A percentile compares a stretch with the other conserved stretches of the same genome.
Evolutionary conservation across 2,888 invertebrate species (phyloP).

Genomic region (Arenicola marina): DNA sequence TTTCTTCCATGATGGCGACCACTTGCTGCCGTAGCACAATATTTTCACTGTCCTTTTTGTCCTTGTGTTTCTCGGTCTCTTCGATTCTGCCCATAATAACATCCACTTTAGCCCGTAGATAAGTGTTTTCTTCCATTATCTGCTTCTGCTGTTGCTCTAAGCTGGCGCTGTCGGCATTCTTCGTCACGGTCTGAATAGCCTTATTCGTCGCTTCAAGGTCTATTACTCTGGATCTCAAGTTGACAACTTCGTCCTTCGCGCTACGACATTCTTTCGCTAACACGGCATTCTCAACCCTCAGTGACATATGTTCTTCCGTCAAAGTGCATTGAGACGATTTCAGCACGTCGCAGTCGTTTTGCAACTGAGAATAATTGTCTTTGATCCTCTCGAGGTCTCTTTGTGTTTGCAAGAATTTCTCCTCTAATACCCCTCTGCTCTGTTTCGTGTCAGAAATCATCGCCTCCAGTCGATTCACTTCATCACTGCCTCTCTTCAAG

Average conservation of each 20-base stretch:
- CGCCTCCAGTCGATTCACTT: not conserved
- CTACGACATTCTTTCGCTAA: not conserved
- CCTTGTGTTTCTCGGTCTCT: not conserved
- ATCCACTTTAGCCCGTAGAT: not conserved
- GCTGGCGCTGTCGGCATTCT: not conserved
- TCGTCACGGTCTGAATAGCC: not conserved
- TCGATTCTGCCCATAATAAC: not conserved
- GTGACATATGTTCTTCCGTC: not conserved
- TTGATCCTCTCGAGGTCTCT: not conserved
- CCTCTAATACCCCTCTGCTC: not conserved
- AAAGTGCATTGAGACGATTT: not conserved
- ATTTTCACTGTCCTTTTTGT: conserved; percentile 1
- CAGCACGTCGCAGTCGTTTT: not conserved
- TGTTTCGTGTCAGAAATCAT: not conserved
- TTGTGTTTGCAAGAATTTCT: not conserved
- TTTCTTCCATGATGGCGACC: no score
- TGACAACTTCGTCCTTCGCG: not conserved
- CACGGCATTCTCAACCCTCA: not conserved
- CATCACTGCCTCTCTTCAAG: not conserved
- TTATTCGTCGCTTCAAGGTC: not conserved
- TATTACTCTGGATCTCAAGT: not conserved
- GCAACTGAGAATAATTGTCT: not conserved
- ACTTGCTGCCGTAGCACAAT: no score
- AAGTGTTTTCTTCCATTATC: not conserved
- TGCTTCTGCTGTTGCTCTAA: not conserved